Evolutionary conservation across 2,888 invertebrate genomes (phyloP).

Genomic region (Gnatocerus cornutus): DNA sequence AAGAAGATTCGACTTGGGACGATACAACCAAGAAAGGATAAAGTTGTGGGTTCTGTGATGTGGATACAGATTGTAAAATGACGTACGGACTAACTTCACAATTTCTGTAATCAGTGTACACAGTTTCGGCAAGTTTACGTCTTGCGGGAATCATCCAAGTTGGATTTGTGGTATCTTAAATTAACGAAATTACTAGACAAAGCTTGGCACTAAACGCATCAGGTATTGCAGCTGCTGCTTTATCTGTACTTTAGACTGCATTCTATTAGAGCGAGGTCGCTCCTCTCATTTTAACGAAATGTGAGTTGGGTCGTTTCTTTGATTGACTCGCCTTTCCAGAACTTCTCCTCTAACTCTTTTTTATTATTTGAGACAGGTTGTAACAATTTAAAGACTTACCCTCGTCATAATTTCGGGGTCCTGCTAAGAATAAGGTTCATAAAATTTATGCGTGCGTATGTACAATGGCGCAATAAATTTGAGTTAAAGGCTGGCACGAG

Average conservation of each 20-base stretch:
- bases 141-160: background rate
- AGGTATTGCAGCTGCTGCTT: too few relatives aligned
- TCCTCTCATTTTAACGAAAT: too few relatives aligned
- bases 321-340: too few relatives aligned
- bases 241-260: too few relatives aligned
- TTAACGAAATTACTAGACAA: background rate
- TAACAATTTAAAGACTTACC: constrained; percentile 5
- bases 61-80: background rate
- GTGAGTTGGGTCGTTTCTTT: too few relatives aligned
- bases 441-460: constrained; percentile 8
- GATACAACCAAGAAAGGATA: too few relatives aligned
- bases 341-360: too few relatives aligned
- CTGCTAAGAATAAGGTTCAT: constrained; percentile 3
- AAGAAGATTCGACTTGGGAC: constrained; percentile 1
- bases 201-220: too few relatives aligned
- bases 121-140: background rate
- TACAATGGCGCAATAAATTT: constrained; percentile 12
- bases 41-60: background rate
- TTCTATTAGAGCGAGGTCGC: too few relatives aligned
- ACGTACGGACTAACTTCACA: background rate
- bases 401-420: background rate
- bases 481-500: constrained; percentile 15
- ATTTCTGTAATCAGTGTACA: background rate
- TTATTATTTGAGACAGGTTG: background rate
- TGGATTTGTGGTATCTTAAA: background rate